phyloP scores from a whole-genome alignment of 2,888 invertebrate genomes.

The Melieria omissa region DNA sequence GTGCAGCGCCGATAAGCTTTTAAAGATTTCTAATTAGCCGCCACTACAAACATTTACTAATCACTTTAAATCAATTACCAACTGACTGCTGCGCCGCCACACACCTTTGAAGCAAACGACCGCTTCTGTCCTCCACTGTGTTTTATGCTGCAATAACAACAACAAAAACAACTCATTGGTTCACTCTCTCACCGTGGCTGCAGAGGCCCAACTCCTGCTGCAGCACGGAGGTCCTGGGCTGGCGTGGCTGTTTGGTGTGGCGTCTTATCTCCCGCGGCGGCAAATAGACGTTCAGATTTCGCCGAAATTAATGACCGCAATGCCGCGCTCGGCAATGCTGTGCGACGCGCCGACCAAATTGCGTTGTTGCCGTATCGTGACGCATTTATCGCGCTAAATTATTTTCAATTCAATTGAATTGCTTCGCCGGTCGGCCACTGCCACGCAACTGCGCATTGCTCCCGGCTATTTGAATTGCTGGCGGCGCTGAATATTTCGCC shows the following conservation, averaged over 20 bases:
- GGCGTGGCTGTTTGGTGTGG: background rate
- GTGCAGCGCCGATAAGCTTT: constrained; percentile 4
- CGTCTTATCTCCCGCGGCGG: background rate
- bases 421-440: background rate
- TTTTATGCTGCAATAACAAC: background rate
- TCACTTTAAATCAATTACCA: constrained; percentile 10
- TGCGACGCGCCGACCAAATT: background rate
- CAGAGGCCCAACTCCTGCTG: background rate
- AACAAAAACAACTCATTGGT: background rate
- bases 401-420: constrained; percentile 19
- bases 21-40: constrained; percentile 21
- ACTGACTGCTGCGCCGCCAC: too few species aligned
- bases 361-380: background rate
- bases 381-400: constrained; percentile 20
- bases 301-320: background rate
- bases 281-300: background rate
- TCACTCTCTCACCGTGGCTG: background rate
- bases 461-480: background rate
- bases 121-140: too few species aligned
- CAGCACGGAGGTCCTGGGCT: background rate
- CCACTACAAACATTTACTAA: constrained; percentile 20
- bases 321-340: background rate
- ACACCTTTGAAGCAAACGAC: too few species aligned
- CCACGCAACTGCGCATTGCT: too few species aligned
- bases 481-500: background rate